Conservation (phyloP, 2,888 invertebrate genomes). For the Clostera curtula region DNA sequence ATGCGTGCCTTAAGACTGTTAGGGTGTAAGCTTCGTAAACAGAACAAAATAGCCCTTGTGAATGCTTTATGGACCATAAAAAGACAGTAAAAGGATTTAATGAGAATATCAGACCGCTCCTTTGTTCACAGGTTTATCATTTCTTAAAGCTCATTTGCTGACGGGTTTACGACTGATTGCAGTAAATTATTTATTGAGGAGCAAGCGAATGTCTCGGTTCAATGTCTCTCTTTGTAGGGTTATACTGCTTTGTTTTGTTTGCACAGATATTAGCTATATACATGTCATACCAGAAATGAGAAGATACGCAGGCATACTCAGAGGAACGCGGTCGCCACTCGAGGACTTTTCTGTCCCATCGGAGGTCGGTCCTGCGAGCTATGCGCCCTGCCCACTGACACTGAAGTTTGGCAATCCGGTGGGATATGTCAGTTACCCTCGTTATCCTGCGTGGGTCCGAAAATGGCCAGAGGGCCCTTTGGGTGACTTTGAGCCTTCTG, state of each 20-base stretch:
- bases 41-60: constrained; percentile 43
- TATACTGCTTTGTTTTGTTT: background rate
- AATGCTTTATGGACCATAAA: constrained; percentile 60
- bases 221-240: background rate
- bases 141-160: constrained; percentile 25
- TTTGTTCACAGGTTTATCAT: constrained; percentile 28
- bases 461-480: no score
- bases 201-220: background rate
- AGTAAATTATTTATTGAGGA: constrained; percentile 12
- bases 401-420: no score
- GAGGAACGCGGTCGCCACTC: no score
- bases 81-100: constrained; percentile 59
- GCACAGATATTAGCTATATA: no score
- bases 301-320: no score
- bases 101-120: constrained; percentile 45
- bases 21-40: constrained; percentile 19
- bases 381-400: no score
- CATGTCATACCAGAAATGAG: no score
- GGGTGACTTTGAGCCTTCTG: no score
- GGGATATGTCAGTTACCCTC: no score
- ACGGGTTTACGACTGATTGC: constrained; percentile 14
- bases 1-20: constrained; percentile 18
- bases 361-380: no score
- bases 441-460: no score
- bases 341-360: no score